Evolutionary conservation across 1,140 invertebrate genomes (phyloP).

Genomic region (Macrobrachium rosenbergii): DNA sequence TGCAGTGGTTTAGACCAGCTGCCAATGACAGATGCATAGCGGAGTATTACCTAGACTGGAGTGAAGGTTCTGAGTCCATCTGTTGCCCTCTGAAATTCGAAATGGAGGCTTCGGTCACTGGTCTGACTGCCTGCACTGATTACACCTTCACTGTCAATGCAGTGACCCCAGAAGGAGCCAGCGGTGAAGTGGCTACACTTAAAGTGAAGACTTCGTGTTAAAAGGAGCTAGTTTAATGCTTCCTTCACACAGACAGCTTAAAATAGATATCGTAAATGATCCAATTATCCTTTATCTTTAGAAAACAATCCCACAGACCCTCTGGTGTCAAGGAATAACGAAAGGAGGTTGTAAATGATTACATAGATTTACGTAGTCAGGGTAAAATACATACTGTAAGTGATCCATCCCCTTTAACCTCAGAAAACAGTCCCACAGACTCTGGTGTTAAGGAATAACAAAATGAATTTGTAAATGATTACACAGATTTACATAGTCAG

Average conservation of each 20-base stretch:
- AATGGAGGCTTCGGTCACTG: not conserved
- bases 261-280: not conserved
- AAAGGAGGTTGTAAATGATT: too few species aligned
- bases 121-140: not conserved
- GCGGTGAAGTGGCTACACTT: not conserved
- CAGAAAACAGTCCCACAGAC: too few species aligned
- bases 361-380: too few species aligned
- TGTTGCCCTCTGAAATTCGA: not conserved
- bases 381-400: too few species aligned
- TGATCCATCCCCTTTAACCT: too few species aligned
- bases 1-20: slow-evolving; percentile 22
- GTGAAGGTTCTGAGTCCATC: not conserved
- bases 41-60: slow-evolving; percentile 19
- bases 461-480: too few species aligned
- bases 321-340: too few species aligned
- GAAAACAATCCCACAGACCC: too few species aligned
- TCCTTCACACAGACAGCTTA: not conserved
- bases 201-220: not conserved
- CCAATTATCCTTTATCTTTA: too few species aligned
- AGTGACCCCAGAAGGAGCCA: not conserved
- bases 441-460: too few species aligned
- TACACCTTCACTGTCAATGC: not conserved
- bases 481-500: too few species aligned
- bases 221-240: not conserved
- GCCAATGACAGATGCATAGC: not conserved